These are phyloP conservation scores for Micromys minutus DNA, from an alignment of 2,113 vertebrate genomes.

Conservation along the genomic window DNA sequence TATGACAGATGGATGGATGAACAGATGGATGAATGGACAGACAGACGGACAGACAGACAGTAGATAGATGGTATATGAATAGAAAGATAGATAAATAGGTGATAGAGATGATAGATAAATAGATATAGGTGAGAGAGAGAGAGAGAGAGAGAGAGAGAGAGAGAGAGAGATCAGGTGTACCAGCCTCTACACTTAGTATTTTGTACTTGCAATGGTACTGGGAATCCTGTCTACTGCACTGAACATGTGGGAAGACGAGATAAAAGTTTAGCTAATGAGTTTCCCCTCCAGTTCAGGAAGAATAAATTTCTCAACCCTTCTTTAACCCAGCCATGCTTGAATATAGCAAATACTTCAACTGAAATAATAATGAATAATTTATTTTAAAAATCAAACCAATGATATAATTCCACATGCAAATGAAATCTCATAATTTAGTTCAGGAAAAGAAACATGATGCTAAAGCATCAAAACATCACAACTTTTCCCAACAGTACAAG, in stretches of 20 bases:
- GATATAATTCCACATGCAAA: not conserved
- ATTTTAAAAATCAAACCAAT: not conserved
- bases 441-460: not conserved
- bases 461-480: not conserved
- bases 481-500: not conserved
- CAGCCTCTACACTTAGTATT: not conserved
- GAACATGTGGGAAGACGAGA: not conserved
- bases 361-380: not conserved
- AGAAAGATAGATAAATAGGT: not conserved
- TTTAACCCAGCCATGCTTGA: not conserved
- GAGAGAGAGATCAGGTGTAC: not conserved
- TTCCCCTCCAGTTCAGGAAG: not conserved
- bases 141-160: not conserved
- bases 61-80: not conserved
- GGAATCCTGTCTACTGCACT: not conserved
- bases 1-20: too few relatives aligned
- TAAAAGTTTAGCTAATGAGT: not conserved
- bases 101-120: not conserved
- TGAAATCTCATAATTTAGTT: not conserved
- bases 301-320: not conserved
- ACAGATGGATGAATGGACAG: too few relatives aligned
- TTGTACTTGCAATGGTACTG: not conserved
- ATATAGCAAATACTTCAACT: not conserved
- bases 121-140: not conserved
- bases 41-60: too few relatives aligned